These are phyloP conservation scores for Styela plicata DNA, from an alignment of 23 tunicate species.

Conservation along the genomic window DNA sequence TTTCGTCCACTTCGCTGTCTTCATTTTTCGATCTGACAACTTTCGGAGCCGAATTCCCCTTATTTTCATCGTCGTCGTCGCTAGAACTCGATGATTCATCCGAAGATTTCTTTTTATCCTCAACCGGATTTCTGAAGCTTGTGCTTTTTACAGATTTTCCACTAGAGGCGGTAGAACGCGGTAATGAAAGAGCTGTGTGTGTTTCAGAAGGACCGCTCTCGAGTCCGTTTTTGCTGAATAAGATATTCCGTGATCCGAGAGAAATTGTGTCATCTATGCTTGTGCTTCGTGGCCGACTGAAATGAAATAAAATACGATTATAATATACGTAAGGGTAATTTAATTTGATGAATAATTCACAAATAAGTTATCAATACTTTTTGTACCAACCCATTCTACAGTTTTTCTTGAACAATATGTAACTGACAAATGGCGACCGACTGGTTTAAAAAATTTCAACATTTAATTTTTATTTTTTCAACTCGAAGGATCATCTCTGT, in stretches of 20 bases:
- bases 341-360: too few relatives aligned
- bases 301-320: not conserved
- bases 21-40: not conserved
- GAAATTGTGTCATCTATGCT: constrained; percentile 69
- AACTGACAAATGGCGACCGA: too few relatives aligned
- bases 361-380: too few relatives aligned
- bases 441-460: too few relatives aligned
- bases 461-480: too few relatives aligned
- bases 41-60: not conserved
- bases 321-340: too few relatives aligned
- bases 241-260: constrained; percentile 44
- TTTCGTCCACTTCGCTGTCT: constrained; percentile 23
- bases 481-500: too few relatives aligned
- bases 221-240: constrained; percentile 31
- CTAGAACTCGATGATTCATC: constrained; percentile 1
- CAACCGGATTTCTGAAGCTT: constrained; percentile 40
- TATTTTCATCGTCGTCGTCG: constrained; percentile 24
- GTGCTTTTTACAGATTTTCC: constrained; percentile 42
- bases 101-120: not conserved
- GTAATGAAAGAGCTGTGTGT: constrained; percentile 23
- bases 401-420: too few relatives aligned
- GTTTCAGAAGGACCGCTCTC: constrained; percentile 64
- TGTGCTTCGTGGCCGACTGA: constrained; percentile 79
- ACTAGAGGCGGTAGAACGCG: constrained; percentile 32
- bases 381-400: too few relatives aligned